phyloP scores from a whole-genome alignment of 2,113 vertebrate species.

The Saimiri boliviensis region DNA sequence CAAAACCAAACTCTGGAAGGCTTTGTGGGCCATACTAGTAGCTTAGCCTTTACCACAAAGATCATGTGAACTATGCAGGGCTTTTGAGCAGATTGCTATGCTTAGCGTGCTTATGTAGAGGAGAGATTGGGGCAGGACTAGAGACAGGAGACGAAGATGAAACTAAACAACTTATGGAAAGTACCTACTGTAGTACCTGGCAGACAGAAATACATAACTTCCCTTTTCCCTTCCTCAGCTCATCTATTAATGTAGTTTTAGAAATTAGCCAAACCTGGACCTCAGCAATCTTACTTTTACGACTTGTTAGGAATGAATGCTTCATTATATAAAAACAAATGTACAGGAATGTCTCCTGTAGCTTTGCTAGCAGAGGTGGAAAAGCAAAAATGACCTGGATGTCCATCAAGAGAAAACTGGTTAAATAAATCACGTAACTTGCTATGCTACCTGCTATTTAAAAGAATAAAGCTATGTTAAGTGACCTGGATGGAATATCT shows the following conservation, averaged over 20 bases:
- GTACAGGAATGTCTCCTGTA: neutral
- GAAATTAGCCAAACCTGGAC: conserved; percentile 48
- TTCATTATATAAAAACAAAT: conserved; percentile 6
- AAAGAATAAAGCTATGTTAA: conserved; percentile 39
- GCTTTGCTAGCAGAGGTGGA: neutral
- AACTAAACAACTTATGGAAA: conserved; percentile 67
- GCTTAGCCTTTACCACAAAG: neutral
- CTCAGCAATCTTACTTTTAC: conserved; percentile 9
- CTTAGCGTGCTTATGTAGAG: neutral
- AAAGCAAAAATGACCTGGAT: neutral
- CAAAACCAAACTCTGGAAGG: neutral
- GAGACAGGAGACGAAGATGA: conserved; percentile 52
- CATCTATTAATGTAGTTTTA: neutral
- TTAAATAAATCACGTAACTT: conserved; percentile 14
- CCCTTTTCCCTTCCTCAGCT: conserved; percentile 56
- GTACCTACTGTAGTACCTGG: conserved; percentile 63
- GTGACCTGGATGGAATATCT: neutral
- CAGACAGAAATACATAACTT: conserved; percentile 50
- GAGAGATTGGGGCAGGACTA: neutral
- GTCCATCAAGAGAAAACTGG: neutral
- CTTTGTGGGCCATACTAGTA: neutral
- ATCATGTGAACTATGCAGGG: neutral
- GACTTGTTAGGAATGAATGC: conserved; percentile 3
- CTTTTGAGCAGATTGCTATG: conserved; percentile 21
- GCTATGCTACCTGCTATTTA: neutral